Base-by-base conservation (phyloP, 2,797 vertebrate genomes). In the Pipistrellus nathusii region DNA sequence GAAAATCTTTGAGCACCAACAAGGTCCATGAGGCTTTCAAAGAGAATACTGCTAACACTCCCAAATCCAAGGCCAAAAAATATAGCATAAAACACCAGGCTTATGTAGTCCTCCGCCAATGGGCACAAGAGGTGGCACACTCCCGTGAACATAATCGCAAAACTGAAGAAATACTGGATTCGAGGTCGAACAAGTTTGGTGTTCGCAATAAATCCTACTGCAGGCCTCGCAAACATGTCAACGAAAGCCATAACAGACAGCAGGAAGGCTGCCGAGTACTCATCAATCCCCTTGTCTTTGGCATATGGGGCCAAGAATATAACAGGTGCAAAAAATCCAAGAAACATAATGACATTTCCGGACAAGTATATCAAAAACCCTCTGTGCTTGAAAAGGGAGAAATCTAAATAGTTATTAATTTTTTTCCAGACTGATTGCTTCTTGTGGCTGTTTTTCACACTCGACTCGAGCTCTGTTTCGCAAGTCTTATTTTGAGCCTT, bases 11-110 rank as follows among this genome's bases (percentile, higher is more conserved):
- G 94, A 73, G 99, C 82, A 32, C 99, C 99, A 41, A 99, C 99
- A 0, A 99, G 98, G 96, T 99, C 99, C 99, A 99, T 99, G 94
- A 99, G 98, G 0, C 99, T 99, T 98, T 99, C 99, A 96, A 99
- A 99, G 85, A 99, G 98, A 85, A 99, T 98, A 0, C 99, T 99
- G 97, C 99, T 99, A 92, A 99, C 99, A 99, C 99, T 99, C 84
- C 99, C 99, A 94, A 99, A 99, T 5, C 99, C 99, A 95, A 99
- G 99, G 57, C 99, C 99, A 76, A 99, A 99, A 98, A 99, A 99
- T n/a, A 99, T 9, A 1, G 99, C 95, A 14, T 99, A 99, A 30
- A 99, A 97, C 81, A 99, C 99, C 95, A 99, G 98, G 80, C 99
- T 99, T 0, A 97, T 97, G 97, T 99, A 99, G 96, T 78, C 78